Conservation (phyloP, 2,797 vertebrate species). For the Danio albolineatus region DNA sequence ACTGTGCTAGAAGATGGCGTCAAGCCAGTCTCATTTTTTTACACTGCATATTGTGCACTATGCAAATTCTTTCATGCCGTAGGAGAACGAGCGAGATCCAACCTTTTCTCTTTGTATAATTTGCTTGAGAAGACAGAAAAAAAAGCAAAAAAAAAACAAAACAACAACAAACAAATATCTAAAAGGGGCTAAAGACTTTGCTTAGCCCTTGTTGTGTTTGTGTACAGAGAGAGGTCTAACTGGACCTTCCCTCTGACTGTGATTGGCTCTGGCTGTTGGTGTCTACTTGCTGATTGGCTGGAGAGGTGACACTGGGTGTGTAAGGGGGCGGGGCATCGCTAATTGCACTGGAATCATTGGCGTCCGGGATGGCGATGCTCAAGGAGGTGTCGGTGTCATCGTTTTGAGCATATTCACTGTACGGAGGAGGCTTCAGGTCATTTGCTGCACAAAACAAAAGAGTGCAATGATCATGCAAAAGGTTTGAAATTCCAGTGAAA, state of each 20-base stretch:
- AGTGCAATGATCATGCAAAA: not conserved
- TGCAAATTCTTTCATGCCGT: not conserved
- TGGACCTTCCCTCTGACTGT: slow-evolving; percentile 65
- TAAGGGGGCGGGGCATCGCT: slow-evolving; percentile 85
- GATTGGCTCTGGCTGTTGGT: slow-evolving; percentile 64
- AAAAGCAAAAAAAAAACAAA: no score
- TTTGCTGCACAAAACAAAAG: slow-evolving; percentile 70
- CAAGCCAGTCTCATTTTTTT: slow-evolving; percentile 1
- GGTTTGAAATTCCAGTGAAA: not conserved
- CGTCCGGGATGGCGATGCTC: slow-evolving; percentile 71
- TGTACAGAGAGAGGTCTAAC: slow-evolving; percentile 57
- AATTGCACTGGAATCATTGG: slow-evolving; percentile 69
- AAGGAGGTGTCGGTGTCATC: slow-evolving; percentile 62
- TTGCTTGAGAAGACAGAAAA: slow-evolving; percentile 18
- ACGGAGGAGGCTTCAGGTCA: slow-evolving; percentile 86
- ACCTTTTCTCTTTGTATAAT: not conserved
- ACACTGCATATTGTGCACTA: slow-evolving; percentile 23
- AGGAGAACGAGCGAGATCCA: slow-evolving; percentile 2
- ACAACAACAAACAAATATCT: no score
- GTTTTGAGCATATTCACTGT: slow-evolving; percentile 80
- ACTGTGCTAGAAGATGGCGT: slow-evolving; percentile 29
- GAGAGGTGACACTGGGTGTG: slow-evolving; percentile 67
- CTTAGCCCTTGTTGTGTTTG: slow-evolving; percentile 69
- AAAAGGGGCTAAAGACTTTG: slow-evolving; percentile 64
- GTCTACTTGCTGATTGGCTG: slow-evolving; percentile 59